These are phyloP conservation scores for Vulpes ferrilata DNA, from an alignment of 2,113 vertebrate genomes.

Conservation along the genomic window DNA sequence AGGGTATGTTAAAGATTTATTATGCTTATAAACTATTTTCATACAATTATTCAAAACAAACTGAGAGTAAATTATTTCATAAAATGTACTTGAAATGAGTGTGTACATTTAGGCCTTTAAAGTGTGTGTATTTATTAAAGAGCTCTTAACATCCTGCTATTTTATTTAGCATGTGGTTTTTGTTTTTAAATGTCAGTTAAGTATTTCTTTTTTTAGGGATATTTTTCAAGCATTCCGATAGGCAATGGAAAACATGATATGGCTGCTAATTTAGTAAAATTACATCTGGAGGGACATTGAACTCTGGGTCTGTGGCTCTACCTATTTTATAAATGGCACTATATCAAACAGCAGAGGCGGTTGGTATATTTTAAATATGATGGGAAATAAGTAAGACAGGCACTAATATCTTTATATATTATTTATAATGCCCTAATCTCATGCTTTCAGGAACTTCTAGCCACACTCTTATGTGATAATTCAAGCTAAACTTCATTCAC, in stretches of 20 bases:
- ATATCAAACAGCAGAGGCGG: rapidly evolving
- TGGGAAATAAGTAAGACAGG: neutral
- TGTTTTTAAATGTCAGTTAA: slow-evolving; percentile 57
- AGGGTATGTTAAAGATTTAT: slow-evolving; percentile 63
- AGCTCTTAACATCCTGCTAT: neutral
- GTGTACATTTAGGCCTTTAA: slow-evolving; percentile 37
- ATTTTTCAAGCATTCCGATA: slow-evolving; percentile 42
- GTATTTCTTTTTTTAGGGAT: slow-evolving; percentile 49
- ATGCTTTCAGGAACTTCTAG: neutral
- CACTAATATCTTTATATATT: neutral
- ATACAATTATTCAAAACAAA: slow-evolving; percentile 73
- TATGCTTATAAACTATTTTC: slow-evolving; percentile 68
- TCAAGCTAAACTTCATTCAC: neutral
- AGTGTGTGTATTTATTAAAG: slow-evolving; percentile 57
- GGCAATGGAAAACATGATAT: slow-evolving; percentile 23
- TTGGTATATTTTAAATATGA: neutral
- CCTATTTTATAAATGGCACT: neutral
- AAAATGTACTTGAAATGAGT: slow-evolving; percentile 73
- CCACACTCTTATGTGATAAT: neutral
- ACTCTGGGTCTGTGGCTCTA: neutral
- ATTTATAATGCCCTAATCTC: neutral
- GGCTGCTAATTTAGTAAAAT: neutral
- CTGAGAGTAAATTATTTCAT: slow-evolving; percentile 71
- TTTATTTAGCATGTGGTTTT: slow-evolving; percentile 23
- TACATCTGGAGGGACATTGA: neutral